Conservation (phyloP, 2,113 vertebrate species). For the Oxygymnocypris stewartii region DNA sequence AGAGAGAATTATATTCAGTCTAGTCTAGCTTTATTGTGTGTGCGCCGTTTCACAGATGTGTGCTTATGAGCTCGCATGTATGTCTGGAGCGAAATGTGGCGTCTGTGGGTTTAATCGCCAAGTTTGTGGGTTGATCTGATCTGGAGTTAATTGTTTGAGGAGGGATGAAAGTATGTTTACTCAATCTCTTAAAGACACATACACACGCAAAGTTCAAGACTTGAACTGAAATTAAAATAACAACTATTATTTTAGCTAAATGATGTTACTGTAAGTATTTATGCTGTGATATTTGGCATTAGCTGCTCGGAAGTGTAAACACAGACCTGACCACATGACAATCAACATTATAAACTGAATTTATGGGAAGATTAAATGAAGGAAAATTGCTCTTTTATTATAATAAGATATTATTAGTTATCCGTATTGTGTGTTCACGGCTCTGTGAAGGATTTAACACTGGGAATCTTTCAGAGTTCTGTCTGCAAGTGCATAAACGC, state of each 20-base stretch:
- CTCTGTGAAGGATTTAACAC: constrained; percentile 19
- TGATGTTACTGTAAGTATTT: not conserved
- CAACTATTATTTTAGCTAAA: constrained; percentile 25
- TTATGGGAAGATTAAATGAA: constrained; percentile 19
- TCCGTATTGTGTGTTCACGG: not conserved
- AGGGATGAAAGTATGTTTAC: constrained; percentile 28
- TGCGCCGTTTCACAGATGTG: not conserved
- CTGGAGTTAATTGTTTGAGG: constrained; percentile 42
- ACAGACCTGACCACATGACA: constrained; percentile 34
- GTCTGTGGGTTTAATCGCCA: constrained; percentile 34
- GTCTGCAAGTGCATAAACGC: not conserved
- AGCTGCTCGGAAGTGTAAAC: constrained; percentile 18
- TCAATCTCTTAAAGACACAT: constrained; percentile 9
- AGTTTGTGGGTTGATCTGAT: constrained; percentile 27
- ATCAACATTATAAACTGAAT: not conserved
- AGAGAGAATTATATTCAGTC: not conserved
- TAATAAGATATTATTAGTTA: constrained; percentile 3
- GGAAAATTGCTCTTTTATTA: constrained; percentile 24
- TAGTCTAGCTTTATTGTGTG: constrained; percentile 12
- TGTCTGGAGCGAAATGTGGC: constrained; percentile 18
- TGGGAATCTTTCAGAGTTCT: constrained; percentile 28
- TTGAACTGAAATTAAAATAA: constrained; percentile 11
- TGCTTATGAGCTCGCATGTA: not conserved
- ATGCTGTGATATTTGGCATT: constrained; percentile 31
- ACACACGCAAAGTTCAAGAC: not conserved